These are phyloP conservation scores for Trissolcus japonicus DNA, from an alignment of 2,888 invertebrate species.

Conservation along the genomic window DNA sequence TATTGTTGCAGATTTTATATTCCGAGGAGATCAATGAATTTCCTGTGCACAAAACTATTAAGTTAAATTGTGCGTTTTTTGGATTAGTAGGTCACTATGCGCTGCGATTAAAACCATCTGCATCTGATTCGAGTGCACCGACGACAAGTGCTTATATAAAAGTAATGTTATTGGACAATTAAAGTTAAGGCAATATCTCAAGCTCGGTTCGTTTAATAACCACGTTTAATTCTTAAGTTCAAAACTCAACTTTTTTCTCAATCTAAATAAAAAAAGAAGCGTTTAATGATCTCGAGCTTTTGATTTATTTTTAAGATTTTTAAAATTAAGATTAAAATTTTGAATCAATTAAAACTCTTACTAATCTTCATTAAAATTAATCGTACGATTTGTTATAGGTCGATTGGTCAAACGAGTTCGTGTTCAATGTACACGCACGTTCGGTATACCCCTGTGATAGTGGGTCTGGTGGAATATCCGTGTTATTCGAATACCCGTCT, in stretches of 20 bases:
- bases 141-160: slow-evolving; percentile 84
- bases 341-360: no score
- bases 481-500: slow-evolving; percentile 89
- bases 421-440: slow-evolving; percentile 89
- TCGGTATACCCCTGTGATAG: slow-evolving; percentile 89
- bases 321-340: no score
- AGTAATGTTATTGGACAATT: slow-evolving; percentile 74
- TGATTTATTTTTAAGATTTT: background rate
- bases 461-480: slow-evolving; percentile 83
- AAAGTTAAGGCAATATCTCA: slow-evolving; percentile 5
- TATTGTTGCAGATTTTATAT: slow-evolving; percentile 80
- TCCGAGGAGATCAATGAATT: slow-evolving; percentile 86
- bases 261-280: background rate
- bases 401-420: slow-evolving; percentile 90
- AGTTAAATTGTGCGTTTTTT: slow-evolving; percentile 86
- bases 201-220: no score
- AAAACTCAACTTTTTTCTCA: background rate
- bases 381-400: slow-evolving; percentile 77
- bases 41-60: slow-evolving; percentile 82
- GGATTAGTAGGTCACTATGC: slow-evolving; percentile 90
- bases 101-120: slow-evolving; percentile 83
- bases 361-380: background rate
- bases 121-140: slow-evolving; percentile 80
- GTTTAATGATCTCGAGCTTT: background rate
- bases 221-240: no score